Evolutionary conservation across 2,888 invertebrate species (phyloP).

Genomic region (Mylabris sibirica): DNA sequence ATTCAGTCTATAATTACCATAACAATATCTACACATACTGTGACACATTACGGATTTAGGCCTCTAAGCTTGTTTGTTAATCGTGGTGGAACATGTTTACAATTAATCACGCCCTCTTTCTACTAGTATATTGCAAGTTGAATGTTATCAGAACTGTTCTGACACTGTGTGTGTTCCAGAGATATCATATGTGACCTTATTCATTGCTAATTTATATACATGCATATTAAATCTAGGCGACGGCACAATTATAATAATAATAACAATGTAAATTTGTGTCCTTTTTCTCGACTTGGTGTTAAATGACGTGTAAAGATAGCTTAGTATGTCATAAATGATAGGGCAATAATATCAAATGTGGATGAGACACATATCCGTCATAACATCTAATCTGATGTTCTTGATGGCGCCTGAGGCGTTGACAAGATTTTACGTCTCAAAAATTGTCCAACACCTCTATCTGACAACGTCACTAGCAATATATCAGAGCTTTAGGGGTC

Average conservation of each 20-base stretch:
- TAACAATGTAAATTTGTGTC: not conserved
- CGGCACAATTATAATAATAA: not conserved
- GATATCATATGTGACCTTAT: slow-evolving; percentile 50
- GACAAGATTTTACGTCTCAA: slow-evolving; percentile 16
- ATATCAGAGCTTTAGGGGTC: slow-evolving; percentile 16
- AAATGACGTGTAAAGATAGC: not conserved
- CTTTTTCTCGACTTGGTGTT: not conserved
- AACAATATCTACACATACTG: slow-evolving; percentile 35
- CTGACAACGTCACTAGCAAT: slow-evolving; percentile 19
- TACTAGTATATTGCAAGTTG: slow-evolving; percentile 15
- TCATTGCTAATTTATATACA: slow-evolving; percentile 33
- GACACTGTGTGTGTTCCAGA: slow-evolving; percentile 40
- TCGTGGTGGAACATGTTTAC: slow-evolving; percentile 44
- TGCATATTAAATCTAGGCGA: not conserved
- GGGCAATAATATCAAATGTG: slow-evolving; percentile 12
- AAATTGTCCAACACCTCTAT: slow-evolving; percentile 19
- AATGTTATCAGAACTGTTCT: slow-evolving; percentile 42
- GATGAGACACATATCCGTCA: slow-evolving; percentile 19
- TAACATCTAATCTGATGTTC: slow-evolving; percentile 12
- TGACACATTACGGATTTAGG: slow-evolving; percentile 31
- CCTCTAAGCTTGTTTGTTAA: slow-evolving; percentile 34
- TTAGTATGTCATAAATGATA: not conserved
- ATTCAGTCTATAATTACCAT: slow-evolving; percentile 33
- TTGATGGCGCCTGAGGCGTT: slow-evolving; percentile 16
- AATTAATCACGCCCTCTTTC: slow-evolving; percentile 46